Percentiles rank a stretch among this genome's conserved stretches.
These are phyloP conservation scores for Phlogophora meticulosa DNA, from an alignment of 2,888 invertebrate genomes.

Conservation along the genomic window DNA sequence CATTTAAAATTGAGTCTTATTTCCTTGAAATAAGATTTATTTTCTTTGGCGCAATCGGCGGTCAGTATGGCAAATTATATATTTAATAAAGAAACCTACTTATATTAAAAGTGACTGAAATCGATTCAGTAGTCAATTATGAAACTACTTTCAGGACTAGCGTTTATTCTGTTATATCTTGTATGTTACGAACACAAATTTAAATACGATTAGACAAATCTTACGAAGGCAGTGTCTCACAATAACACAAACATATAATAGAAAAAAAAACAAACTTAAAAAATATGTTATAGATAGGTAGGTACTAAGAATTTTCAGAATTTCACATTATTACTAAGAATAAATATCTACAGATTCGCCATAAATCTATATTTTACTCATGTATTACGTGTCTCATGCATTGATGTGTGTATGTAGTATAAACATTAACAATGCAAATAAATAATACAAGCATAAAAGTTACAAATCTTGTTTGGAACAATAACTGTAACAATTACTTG, in stretches of 20 bases:
- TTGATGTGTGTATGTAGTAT: slow-evolving; percentile 14
- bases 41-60: no score
- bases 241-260: slow-evolving; percentile 51
- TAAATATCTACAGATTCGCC: slow-evolving; percentile 63
- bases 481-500: slow-evolving; percentile 41
- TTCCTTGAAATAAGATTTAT: no score
- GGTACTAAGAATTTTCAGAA: slow-evolving; percentile 45
- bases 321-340: slow-evolving; percentile 62
- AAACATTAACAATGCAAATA: slow-evolving; percentile 24
- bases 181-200: slow-evolving; percentile 19
- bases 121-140: no score
- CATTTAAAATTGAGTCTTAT: no score
- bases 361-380: slow-evolving; percentile 52
- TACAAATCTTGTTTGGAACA: slow-evolving; percentile 39
- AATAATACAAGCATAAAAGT: slow-evolving; percentile 55
- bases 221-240: slow-evolving; percentile 49
- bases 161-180: no score
- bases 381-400: slow-evolving; percentile 46
- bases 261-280: slow-evolving; percentile 42
- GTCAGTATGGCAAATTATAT: no score
- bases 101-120: no score
- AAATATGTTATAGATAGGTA: slow-evolving; percentile 41
- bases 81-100: no score
- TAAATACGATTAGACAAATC: slow-evolving; percentile 3
- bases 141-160: no score